phyloP scores from a whole-genome alignment of 2,113 vertebrate species.

The Poeciliopsis prolifica region DNA sequence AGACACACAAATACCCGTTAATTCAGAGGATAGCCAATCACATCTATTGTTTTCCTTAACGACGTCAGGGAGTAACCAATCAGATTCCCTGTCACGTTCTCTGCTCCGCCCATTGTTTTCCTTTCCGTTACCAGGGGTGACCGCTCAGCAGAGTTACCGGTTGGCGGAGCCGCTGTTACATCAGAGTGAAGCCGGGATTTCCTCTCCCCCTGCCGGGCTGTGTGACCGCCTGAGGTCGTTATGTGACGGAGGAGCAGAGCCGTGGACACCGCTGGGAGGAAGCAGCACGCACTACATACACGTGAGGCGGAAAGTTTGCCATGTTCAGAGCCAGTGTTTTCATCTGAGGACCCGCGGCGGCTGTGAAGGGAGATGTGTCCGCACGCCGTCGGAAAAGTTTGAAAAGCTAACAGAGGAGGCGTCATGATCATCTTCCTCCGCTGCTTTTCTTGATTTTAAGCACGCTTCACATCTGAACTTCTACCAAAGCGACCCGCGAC shows the following conservation, averaged over 20 bases:
- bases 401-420: conserved; percentile 18
- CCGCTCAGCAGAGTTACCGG: conserved; percentile 20
- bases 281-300: conserved; percentile 51
- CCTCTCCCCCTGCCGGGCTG: conserved; percentile 48
- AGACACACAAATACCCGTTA: neutral
- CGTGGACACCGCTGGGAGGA: conserved; percentile 15
- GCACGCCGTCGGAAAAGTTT: conserved; percentile 4
- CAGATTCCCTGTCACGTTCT: neutral
- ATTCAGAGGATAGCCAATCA: neutral
- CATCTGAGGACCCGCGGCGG: conserved; percentile 1
- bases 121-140: conserved; percentile 63
- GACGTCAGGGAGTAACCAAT: conserved; percentile 10
- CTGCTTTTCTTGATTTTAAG: conserved; percentile 40
- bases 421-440: conserved; percentile 37
- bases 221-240: neutral
- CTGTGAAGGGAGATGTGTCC: conserved; percentile 22
- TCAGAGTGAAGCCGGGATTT: conserved; percentile 66
- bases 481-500: conserved; percentile 34
- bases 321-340: conserved; percentile 10
- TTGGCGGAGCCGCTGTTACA: conserved; percentile 60
- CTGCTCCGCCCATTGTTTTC: conserved; percentile 28
- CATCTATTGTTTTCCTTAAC: neutral
- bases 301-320: conserved; percentile 48
- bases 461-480: conserved; percentile 34
- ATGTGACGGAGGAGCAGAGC: conserved; percentile 6